phyloP scores from a whole-genome alignment of 2,797 vertebrate genomes.

The Linurgus olivaceus region DNA sequence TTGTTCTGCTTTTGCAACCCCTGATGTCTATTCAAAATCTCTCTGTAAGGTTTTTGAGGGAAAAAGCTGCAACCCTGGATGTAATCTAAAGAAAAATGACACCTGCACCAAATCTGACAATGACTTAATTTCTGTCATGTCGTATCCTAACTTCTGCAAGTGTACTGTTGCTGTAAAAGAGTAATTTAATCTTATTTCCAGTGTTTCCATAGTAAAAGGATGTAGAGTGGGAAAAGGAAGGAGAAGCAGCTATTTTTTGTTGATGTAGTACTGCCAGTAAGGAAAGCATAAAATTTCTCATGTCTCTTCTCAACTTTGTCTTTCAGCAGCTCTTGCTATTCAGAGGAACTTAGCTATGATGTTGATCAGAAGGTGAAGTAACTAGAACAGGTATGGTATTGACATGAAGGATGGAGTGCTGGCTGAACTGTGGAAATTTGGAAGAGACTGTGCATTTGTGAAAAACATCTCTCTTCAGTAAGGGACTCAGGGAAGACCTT shows the following conservation, averaged over 20 bases:
- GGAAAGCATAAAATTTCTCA: not conserved
- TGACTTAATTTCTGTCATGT: not conserved
- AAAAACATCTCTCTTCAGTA: not conserved
- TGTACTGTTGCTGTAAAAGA: not conserved
- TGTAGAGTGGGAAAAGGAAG: not conserved
- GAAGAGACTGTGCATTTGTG: not conserved
- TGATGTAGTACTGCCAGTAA: not conserved
- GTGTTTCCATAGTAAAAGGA: not conserved
- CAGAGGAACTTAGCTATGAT: not conserved
- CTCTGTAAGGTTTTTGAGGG: not conserved
- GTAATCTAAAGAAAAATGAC: not conserved
- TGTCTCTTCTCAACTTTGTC: not conserved
- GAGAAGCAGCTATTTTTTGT: not conserved
- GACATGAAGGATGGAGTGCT: not conserved
- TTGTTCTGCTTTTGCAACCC: conserved; percentile 20
- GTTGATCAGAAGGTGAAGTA: not conserved
- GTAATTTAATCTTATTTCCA: not conserved
- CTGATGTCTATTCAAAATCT: conserved; percentile 28
- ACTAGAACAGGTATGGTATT: not conserved
- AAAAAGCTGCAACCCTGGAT: not conserved
- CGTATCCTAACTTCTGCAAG: not conserved
- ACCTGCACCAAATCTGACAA: not conserved
- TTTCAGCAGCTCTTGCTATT: not conserved
- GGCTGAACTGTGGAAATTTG: not conserved
- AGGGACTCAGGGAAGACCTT: not conserved